Conservation (phyloP, 2,888 invertebrate genomes). For the Lepetodrilus schrolli region DNA sequence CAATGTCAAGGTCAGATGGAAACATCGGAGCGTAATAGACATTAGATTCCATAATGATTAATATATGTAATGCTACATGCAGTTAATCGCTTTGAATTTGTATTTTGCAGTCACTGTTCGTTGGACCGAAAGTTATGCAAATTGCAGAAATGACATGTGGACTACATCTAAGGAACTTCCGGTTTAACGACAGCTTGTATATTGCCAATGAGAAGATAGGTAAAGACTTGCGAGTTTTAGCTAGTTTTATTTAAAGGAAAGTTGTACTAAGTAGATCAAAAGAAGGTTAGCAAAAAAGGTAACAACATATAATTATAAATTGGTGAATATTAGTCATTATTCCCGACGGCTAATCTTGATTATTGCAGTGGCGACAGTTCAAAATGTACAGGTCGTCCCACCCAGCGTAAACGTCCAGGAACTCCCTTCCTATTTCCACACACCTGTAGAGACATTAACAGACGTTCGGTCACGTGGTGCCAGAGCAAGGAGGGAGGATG, state of each 20-base stretch:
- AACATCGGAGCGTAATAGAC: no score
- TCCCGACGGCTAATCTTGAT: no score
- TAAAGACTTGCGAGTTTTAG: no score
- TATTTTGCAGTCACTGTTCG: neutral
- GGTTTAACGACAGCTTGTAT: neutral
- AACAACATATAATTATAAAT: no score
- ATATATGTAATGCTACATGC: no score
- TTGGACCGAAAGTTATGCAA: conserved; percentile 26
- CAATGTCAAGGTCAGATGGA: no score
- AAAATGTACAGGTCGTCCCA: neutral
- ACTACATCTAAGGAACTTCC: neutral
- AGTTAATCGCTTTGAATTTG: no score
- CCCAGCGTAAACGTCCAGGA: neutral
- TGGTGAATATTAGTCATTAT: no score
- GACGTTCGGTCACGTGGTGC: neutral
- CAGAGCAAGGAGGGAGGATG: neutral
- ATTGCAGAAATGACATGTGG: conserved; percentile 1
- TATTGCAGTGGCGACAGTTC: neutral
- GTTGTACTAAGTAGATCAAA: no score
- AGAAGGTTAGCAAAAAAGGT: no score
- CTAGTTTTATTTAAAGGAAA: no score
- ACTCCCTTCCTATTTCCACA: neutral
- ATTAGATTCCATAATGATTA: no score
- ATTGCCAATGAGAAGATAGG: neutral
- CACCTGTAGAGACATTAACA: neutral